phyloP scores from a whole-genome alignment of 2,888 invertebrate genomes.

The Mystacides longicornis region DNA sequence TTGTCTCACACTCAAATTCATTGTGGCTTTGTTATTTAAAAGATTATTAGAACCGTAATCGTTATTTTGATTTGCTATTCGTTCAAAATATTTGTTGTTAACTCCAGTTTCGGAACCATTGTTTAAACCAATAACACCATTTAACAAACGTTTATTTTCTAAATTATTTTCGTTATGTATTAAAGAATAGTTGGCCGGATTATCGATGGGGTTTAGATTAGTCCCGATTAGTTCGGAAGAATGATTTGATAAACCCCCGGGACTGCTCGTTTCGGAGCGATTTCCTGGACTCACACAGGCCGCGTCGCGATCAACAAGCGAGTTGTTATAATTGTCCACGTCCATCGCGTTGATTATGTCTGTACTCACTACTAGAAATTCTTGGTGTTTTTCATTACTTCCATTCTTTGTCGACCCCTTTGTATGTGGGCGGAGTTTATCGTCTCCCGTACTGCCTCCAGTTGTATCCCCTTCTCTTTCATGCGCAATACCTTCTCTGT shows the following conservation, averaged over 20 bases:
- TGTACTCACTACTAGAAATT: conserved; percentile 4
- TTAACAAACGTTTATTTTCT: not conserved
- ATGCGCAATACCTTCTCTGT: not conserved
- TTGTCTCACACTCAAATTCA: conserved; percentile 47
- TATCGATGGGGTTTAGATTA: not conserved
- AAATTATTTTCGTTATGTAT: conserved; percentile 1
- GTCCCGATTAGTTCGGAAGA: conserved; percentile 47
- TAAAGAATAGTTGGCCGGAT: not conserved
- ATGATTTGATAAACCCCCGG: conserved; percentile 38
- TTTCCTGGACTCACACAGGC: conserved; percentile 22
- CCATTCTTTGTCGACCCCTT: conserved; percentile 1
- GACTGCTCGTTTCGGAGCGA: conserved; percentile 45
- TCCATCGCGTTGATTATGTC: conserved; percentile 32
- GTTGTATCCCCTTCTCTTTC: not conserved
- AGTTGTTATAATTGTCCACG: conserved; percentile 30
- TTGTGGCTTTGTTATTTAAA: conserved; percentile 30
- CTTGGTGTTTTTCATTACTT: conserved; percentile 6
- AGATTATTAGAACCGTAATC: not conserved
- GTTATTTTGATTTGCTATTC: not conserved
- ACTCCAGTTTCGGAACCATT: not conserved
- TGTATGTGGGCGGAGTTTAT: conserved; percentile 10
- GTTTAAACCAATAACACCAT: not conserved
- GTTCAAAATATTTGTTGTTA: too few relatives aligned
- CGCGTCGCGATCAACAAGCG: conserved; percentile 8
- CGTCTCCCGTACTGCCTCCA: not conserved